Conservation (phyloP, 1,140 invertebrate species). For the Lepidostoma basale region DNA sequence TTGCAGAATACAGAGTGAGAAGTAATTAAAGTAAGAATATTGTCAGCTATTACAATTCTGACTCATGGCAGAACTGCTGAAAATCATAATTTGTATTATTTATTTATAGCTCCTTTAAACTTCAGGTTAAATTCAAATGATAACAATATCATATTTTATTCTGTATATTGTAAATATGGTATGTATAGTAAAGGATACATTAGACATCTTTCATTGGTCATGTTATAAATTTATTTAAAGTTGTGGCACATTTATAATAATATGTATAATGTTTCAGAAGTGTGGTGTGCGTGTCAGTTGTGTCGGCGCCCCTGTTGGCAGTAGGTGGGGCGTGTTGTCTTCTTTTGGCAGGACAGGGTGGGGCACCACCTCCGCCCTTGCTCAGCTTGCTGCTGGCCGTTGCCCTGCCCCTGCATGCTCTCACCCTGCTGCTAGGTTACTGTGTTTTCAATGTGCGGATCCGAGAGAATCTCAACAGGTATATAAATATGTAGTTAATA, state of each 20-base stretch:
- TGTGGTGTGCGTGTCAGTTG: slow-evolving; percentile 76
- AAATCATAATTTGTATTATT: too few species aligned
- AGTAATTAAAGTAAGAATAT: not conserved
- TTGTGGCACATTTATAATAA: too few species aligned
- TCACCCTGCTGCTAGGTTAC: slow-evolving; percentile 82
- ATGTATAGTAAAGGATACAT: too few species aligned
- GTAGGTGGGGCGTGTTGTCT: slow-evolving; percentile 74
- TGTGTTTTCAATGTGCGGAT: slow-evolving; percentile 82
- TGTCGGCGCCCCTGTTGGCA: slow-evolving; percentile 74
- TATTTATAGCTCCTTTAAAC: too few species aligned
- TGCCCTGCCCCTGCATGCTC: slow-evolving; percentile 73
- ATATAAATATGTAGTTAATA: too few species aligned
- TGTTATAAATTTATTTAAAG: too few species aligned
- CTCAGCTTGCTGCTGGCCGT: slow-evolving; percentile 74
- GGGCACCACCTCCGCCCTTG: slow-evolving; percentile 73
- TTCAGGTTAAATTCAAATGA: too few species aligned
- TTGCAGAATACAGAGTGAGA: not conserved
- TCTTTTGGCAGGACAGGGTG: slow-evolving; percentile 61
- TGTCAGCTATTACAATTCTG: too few species aligned
- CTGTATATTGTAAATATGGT: too few species aligned
- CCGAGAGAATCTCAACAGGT: slow-evolving; percentile 67
- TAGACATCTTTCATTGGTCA: too few species aligned
- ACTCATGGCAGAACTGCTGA: too few species aligned
- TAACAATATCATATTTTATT: too few species aligned
- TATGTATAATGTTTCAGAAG: slow-evolving; percentile 68